These are phyloP conservation scores for Xyliphius kryptos DNA, from an alignment of 2,113 vertebrate species.

Conservation along the genomic window DNA sequence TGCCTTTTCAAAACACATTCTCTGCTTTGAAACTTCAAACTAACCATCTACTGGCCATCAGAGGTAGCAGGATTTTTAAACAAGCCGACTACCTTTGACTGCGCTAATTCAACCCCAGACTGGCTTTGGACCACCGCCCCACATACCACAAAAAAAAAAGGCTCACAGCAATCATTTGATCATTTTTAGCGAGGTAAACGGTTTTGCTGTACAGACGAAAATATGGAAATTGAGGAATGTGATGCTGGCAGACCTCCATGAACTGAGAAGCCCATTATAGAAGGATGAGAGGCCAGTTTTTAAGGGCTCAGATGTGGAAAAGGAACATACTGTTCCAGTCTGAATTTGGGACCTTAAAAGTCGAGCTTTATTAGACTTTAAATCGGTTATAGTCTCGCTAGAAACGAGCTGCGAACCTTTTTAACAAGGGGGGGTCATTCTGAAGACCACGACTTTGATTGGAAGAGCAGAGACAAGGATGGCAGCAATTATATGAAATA, in stretches of 20 bases:
- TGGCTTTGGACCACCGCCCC: slow-evolving; percentile 17
- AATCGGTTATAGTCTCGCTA: background rate
- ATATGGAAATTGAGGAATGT: slow-evolving; percentile 34
- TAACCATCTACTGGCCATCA: slow-evolving; percentile 55
- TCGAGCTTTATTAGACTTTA: background rate
- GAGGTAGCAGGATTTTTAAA: slow-evolving; percentile 58
- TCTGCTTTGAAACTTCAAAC: slow-evolving; percentile 61
- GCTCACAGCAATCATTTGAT: slow-evolving; percentile 40
- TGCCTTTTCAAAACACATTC: slow-evolving; percentile 64
- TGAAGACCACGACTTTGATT: slow-evolving; percentile 11
- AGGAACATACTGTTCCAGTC: slow-evolving; percentile 42
- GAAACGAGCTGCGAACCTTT: background rate
- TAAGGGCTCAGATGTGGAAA: slow-evolving; percentile 50
- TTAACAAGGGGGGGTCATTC: background rate
- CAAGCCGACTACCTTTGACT: slow-evolving; percentile 42
- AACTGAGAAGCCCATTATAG: slow-evolving; percentile 47
- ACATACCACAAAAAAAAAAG: slow-evolving; percentile 33
- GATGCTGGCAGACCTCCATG: slow-evolving; percentile 47
- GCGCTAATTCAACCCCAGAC: slow-evolving; percentile 48
- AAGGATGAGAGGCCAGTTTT: slow-evolving; percentile 52
- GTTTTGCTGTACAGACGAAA: slow-evolving; percentile 26
- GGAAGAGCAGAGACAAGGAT: no score
- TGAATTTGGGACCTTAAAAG: slow-evolving; percentile 5
- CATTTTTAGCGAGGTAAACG: slow-evolving; percentile 29
- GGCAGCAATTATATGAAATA: no score